A percentile compares a stretch with the other conserved stretches of the same genome.
Evolutionary conservation across 1,140 invertebrate species (phyloP).

Genomic region (Episyrphus balteatus): DNA sequence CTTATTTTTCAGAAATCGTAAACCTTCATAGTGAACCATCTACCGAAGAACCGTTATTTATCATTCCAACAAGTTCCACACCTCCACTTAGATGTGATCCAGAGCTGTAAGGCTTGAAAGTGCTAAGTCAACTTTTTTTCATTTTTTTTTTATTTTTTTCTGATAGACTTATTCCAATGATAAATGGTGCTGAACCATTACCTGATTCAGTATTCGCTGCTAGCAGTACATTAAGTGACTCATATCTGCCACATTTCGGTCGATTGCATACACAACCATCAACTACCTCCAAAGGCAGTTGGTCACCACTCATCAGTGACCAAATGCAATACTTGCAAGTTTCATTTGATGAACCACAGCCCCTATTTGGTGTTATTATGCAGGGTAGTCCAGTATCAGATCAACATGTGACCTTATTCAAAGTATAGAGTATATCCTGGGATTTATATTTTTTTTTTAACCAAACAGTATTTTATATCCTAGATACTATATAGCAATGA

Average conservation of each 20-base stretch:
- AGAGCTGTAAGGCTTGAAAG: conserved; percentile 29
- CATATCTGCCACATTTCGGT: conserved; percentile 42
- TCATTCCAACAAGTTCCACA: conserved; percentile 39
- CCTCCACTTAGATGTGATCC: conserved; percentile 41
- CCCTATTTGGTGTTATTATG: conserved; percentile 60
- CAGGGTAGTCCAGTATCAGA: conserved; percentile 52
- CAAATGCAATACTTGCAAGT: conserved; percentile 59
- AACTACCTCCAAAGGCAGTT: conserved; percentile 40
- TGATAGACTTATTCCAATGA: conserved; percentile 40
- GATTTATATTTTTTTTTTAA: background rate
- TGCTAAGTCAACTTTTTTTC: conserved; percentile 1
- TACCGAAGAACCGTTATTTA: conserved; percentile 11
- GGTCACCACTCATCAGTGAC: conserved; percentile 48
- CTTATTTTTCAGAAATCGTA: too few relatives aligned
- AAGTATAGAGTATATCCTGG: conserved; percentile 22
- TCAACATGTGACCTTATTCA: conserved; percentile 65
- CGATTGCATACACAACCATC: conserved; percentile 36
- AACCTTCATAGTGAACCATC: too few relatives aligned
- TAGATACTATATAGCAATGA: conserved; percentile 56
- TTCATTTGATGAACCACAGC: conserved; percentile 47
- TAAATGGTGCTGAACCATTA: conserved; percentile 42
- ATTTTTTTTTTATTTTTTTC: conserved; percentile 3
- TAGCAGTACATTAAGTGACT: conserved; percentile 41
- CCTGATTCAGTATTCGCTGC: conserved; percentile 47
- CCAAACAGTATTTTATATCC: background rate